Percentiles rank a stretch among this genome's conserved stretches.
Evolutionary conservation across 2,888 invertebrate species (phyloP).

Genomic region (Tenthredo distinguenda): DNA sequence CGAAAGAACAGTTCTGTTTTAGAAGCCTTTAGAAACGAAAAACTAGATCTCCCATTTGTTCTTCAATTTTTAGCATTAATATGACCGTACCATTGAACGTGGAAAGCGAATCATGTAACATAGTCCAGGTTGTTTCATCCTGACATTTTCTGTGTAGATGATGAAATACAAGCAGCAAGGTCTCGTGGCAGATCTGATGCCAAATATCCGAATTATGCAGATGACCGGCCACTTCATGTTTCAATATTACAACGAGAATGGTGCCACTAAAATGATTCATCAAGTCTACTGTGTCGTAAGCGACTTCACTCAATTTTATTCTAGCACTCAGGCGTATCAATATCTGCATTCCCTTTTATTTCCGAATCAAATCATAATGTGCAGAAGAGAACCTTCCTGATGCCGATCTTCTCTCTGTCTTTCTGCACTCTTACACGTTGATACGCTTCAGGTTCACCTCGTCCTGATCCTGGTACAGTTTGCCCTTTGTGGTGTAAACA

Average conservation of each 20-base stretch:
- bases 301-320: neutral
- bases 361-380: neutral
- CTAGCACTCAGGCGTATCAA: neutral
- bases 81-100: neutral
- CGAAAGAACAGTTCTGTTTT: neutral
- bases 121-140: neutral
- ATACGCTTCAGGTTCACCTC: conserved; percentile 79
- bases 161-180: conserved; percentile 82
- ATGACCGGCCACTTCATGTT: conserved; percentile 89
- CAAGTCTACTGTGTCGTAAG: conserved; percentile 75
- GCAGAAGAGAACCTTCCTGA: neutral
- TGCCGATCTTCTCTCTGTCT: neutral
- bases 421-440: neutral
- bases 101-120: neutral
- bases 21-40: neutral
- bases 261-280: conserved; percentile 74
- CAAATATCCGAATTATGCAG: conserved; percentile 90
- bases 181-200: conserved; percentile 91
- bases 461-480: conserved; percentile 84
- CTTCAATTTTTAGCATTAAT: neutral
- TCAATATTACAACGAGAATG: conserved; percentile 83
- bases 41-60: neutral
- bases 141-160: conserved; percentile 74
- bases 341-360: neutral
- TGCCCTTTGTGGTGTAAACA: conserved; percentile 83